phyloP scores from a whole-genome alignment of 2,797 vertebrate species.

The Moxostoma hubbsi region DNA sequence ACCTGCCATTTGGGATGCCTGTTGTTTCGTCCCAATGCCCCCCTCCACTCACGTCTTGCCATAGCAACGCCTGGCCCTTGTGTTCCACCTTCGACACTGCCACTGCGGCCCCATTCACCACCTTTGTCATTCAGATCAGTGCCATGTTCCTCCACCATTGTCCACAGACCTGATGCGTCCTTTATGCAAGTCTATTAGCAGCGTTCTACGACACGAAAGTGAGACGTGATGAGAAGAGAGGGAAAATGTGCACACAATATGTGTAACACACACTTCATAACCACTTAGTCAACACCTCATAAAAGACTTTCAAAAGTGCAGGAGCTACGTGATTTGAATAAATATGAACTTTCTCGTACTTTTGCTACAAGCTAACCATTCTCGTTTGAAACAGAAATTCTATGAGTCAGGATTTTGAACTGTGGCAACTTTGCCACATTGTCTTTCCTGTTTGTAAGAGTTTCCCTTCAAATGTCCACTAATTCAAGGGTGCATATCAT shows the following conservation, averaged over 20 bases:
- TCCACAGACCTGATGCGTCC: slow-evolving; percentile 65
- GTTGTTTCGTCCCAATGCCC: slow-evolving; percentile 47
- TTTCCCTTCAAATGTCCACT: too few relatives aligned
- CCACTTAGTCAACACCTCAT: slow-evolving; percentile 36
- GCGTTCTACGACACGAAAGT: slow-evolving; percentile 40
- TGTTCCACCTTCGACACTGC: slow-evolving; percentile 37
- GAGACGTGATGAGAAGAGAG: not conserved
- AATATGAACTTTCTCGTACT: slow-evolving; percentile 28
- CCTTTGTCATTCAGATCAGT: slow-evolving; percentile 82
- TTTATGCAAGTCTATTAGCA: slow-evolving; percentile 61
- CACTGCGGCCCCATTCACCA: slow-evolving; percentile 58
- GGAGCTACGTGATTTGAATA: slow-evolving; percentile 38
- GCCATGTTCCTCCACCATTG: slow-evolving; percentile 64
- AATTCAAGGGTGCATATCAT: too few relatives aligned
- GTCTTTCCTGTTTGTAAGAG: too few relatives aligned
- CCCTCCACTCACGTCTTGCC: slow-evolving; percentile 61
- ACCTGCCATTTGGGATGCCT: slow-evolving; percentile 45
- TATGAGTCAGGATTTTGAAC: not conserved
- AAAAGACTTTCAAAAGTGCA: slow-evolving; percentile 34
- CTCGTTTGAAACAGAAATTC: not conserved
- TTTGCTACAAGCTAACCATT: not conserved
- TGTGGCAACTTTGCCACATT: too few relatives aligned
- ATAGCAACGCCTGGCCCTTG: slow-evolving; percentile 73
- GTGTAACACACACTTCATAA: slow-evolving; percentile 51
- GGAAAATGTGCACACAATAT: slow-evolving; percentile 46